Evolutionary conservation across 2,888 invertebrate genomes (phyloP).

Genomic region (Pristionchus arcanus): DNA sequence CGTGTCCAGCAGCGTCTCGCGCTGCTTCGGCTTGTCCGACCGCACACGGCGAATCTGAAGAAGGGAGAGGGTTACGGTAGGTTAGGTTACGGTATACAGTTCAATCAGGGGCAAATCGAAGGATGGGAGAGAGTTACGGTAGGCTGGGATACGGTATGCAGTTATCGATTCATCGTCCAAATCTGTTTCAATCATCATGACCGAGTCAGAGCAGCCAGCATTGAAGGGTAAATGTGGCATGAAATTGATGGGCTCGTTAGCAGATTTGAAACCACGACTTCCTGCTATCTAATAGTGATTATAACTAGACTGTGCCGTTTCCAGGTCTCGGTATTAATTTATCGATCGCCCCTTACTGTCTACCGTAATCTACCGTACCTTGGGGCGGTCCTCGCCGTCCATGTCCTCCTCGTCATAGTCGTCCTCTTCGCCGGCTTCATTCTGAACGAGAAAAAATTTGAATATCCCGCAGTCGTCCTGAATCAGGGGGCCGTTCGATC

Average conservation of each 20-base stretch:
- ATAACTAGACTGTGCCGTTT: too few relatives aligned
- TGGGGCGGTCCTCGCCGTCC: slow-evolving; percentile 73
- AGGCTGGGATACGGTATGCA: background rate
- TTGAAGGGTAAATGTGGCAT: too few relatives aligned
- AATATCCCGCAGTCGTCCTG: background rate
- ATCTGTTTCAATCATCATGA: too few relatives aligned
- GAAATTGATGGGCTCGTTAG: too few relatives aligned
- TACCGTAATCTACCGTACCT: slow-evolving; percentile 60
- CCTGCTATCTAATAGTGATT: too few relatives aligned
- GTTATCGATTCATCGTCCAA: background rate
- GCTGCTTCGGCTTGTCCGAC: slow-evolving; percentile 66
- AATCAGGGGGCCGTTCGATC: background rate
- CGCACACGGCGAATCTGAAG: background rate
- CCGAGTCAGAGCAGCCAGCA: too few relatives aligned
- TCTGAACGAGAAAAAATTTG: slow-evolving; percentile 59
- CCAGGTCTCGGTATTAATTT: background rate
- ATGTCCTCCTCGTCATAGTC: slow-evolving; percentile 78
- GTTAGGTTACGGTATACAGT: too few relatives aligned
- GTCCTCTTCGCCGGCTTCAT: slow-evolving; percentile 70
- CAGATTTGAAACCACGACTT: too few relatives aligned
- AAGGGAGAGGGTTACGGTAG: background rate
- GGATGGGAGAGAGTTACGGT: too few relatives aligned
- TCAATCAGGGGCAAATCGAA: too few relatives aligned
- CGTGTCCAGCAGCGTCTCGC: slow-evolving; percentile 69
- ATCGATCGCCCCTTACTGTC: background rate